Evolutionary conservation across 2,113 vertebrate genomes (phyloP).

Genomic region (Oreochromis aureus): DNA sequence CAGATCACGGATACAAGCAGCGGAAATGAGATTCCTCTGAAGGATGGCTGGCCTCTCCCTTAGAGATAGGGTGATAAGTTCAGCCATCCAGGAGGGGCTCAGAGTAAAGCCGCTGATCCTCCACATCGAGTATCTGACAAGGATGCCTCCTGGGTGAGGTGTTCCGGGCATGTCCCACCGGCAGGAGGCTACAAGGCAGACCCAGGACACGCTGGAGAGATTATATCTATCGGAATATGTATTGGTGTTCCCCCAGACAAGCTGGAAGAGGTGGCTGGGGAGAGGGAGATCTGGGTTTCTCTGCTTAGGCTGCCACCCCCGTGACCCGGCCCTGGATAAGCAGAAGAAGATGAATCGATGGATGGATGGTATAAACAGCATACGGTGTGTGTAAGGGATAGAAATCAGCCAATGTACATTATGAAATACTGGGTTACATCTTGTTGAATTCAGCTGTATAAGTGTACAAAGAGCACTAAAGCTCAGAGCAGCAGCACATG

Average conservation of each 20-base stretch:
- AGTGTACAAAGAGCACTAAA: neutral
- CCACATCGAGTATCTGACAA: neutral
- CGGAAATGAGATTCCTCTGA: fast-evolving
- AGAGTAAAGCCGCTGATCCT: fast-evolving
- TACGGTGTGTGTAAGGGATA: neutral
- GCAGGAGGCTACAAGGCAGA: neutral
- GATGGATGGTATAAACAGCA: neutral
- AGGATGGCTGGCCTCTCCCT: neutral
- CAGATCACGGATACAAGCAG: fast-evolving
- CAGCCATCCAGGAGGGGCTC: neutral
- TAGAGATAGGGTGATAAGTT: neutral
- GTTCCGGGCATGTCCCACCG: fast-evolving
- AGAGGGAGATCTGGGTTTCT: neutral
- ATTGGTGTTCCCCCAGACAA: neutral
- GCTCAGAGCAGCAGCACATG: neutral
- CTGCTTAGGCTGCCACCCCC: neutral
- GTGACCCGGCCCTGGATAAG: neutral
- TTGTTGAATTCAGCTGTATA: neutral
- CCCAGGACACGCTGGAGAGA: neutral
- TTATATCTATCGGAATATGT: neutral
- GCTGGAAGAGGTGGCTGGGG: neutral
- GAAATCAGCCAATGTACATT: neutral
- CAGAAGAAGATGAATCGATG: neutral
- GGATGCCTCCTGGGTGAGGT: fast-evolving
- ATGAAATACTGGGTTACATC: neutral